Base-by-base conservation (phyloP, 2,113 vertebrate genomes). In the Calyptomena viridis region DNA sequence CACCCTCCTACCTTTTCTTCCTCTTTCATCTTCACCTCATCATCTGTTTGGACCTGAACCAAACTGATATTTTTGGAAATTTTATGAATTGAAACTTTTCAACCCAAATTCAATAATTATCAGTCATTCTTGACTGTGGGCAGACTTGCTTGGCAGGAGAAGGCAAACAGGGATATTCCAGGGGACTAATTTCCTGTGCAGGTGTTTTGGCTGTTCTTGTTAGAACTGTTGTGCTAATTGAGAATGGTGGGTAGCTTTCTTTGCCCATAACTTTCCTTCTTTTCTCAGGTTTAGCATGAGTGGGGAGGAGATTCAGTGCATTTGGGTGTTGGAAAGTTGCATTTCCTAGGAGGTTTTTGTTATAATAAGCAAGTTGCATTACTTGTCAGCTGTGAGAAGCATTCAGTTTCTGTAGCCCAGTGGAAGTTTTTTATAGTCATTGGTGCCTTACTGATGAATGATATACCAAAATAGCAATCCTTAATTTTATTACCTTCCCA, bases 401-500 rank as follows among this genome's bases (percentile, higher is more conserved):
- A 53, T 71, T 90, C 69, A 33, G 64, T 27, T 81, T 93, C 52
- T 12, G 40, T 68, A 53, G 66, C 60, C 42, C 56, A 22, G 9
- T 75, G 79, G 59, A 93, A 84, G 82, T 20, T 83, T 66, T 87
- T 92, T 93, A 84, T n/a, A 66, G 59, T 91, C 75, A 74, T 74
- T 4, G 5, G 80, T 87, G 64, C 71, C 63, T 86, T 89, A 64
- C 69, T 78, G 67, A 89, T 83, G 66, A 95, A 81, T 80, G 72
- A 85, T 87, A 89, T 66, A 71, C 88, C n/a, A 64, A 91, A 95
- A 94, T 47, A 95, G 91, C 79, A 93, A 68, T 87, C 87, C 82
- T 96, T 94, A 95, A 96, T 94, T 96, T 95, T 95, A 94, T 93
- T 95, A 77, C 93, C 27, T 95, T 94, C 75, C 49, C 87, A 78